A percentile compares a stretch with the other conserved stretches of the same genome.
phyloP scores from a whole-genome alignment of 2,797 vertebrate species.

The Pagetopsis macropterus region DNA sequence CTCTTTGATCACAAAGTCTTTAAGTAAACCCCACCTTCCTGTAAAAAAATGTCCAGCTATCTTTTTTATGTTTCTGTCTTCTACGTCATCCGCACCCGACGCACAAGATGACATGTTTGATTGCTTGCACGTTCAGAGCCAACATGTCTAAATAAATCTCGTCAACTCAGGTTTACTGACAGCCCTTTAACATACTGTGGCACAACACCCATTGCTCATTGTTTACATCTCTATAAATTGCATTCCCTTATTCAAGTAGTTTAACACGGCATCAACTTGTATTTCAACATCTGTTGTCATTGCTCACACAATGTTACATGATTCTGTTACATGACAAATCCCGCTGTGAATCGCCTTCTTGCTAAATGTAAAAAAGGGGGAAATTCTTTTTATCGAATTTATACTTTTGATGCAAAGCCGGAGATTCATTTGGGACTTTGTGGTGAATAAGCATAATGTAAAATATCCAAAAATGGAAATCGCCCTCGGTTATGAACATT shows the following conservation, averaged over 20 bases:
- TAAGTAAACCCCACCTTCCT: slow-evolving; percentile 13
- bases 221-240: slow-evolving; percentile 54
- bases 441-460: slow-evolving; percentile 29
- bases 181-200: slow-evolving; percentile 42
- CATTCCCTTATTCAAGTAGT: slow-evolving; percentile 43
- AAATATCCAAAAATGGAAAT: slow-evolving; percentile 46
- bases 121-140: slow-evolving; percentile 21
- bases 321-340: slow-evolving; percentile 16
- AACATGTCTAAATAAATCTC: slow-evolving; percentile 41
- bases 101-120: slow-evolving; percentile 9
- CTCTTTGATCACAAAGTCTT: slow-evolving; percentile 11
- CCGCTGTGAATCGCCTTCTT: background rate
- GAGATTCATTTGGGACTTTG: slow-evolving; percentile 30
- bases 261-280: slow-evolving; percentile 34
- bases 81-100: background rate
- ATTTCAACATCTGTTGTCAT: slow-evolving; percentile 37
- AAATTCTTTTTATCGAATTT: slow-evolving; percentile 1
- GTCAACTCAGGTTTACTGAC: slow-evolving; percentile 49
- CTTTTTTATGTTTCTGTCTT: background rate
- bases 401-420: slow-evolving; percentile 8
- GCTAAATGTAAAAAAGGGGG: background rate
- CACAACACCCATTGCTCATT: slow-evolving; percentile 39
- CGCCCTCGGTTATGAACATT: slow-evolving; percentile 32
- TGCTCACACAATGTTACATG: slow-evolving; percentile 6
- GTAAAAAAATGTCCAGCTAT: background rate